phyloP scores from a whole-genome alignment of 2,113 vertebrate species.

The Thunnus thynnus region DNA sequence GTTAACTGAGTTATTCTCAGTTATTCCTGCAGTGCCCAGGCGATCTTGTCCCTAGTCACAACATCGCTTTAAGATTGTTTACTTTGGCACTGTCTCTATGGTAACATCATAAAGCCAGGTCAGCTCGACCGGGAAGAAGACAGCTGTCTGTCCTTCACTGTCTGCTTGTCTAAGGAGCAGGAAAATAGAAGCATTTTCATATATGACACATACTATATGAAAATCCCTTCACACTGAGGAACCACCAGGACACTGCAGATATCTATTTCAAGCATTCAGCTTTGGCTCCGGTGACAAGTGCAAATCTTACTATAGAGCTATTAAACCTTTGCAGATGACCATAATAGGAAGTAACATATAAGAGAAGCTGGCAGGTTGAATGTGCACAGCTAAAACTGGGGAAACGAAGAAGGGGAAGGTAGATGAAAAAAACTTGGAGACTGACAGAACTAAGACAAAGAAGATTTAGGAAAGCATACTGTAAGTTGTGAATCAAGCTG shows the following conservation, averaged over 20 bases:
- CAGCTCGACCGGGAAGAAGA: no score
- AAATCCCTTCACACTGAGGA: neutral
- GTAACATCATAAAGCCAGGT: no score
- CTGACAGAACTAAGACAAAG: neutral
- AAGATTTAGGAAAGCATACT: neutral
- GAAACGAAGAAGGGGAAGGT: conserved; percentile 34
- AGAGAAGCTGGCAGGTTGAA: conserved; percentile 12
- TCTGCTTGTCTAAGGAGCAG: no score
- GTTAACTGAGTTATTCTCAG: no score
- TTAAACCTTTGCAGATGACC: conserved; percentile 52
- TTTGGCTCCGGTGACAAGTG: conserved; percentile 29
- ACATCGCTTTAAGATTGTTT: no score
- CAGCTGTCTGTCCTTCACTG: no score
- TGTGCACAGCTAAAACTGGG: conserved; percentile 22
- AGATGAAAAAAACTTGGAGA: conserved; percentile 6
- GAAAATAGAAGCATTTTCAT: no score
- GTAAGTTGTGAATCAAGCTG: neutral
- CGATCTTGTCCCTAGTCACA: no score
- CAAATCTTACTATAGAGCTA: conserved; percentile 57
- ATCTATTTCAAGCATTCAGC: conserved; percentile 46
- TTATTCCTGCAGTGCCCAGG: no score
- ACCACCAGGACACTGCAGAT: conserved; percentile 18
- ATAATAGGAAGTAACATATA: conserved; percentile 54
- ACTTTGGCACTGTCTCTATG: no score
- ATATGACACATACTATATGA: no score